Conservation (phyloP, 2,888 invertebrate genomes). For the Disparrhopalites patrizii region DNA sequence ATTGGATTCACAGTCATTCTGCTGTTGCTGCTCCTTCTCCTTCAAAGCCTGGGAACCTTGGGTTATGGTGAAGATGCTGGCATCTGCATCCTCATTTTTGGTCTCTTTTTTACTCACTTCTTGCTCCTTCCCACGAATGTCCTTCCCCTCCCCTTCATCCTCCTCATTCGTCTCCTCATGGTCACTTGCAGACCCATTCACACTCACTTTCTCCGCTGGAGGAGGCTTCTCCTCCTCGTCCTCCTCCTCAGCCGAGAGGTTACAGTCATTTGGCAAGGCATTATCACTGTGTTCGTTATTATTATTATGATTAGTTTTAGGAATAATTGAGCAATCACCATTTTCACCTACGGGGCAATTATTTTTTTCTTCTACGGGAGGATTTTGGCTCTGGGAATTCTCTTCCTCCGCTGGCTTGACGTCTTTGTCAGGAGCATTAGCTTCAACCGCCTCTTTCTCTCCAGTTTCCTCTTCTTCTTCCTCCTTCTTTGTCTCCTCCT, state of each 20-base stretch:
- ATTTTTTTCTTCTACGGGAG: slow-evolving; percentile 16
- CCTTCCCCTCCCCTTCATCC: not conserved
- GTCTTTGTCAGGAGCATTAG: slow-evolving; percentile 10
- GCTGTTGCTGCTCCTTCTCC: slow-evolving; percentile 20
- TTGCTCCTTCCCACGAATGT: slow-evolving; percentile 14
- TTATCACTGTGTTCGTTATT: slow-evolving; percentile 34
- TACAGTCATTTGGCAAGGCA: slow-evolving; percentile 34
- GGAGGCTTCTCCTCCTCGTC: too few species aligned
- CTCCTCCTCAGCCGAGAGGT: slow-evolving; percentile 15
- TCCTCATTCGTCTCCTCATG: slow-evolving; percentile 16
- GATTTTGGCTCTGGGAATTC: slow-evolving; percentile 23
- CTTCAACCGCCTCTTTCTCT: slow-evolving; percentile 17
- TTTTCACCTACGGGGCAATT: slow-evolving; percentile 25
- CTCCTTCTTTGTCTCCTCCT: slow-evolving; percentile 32
- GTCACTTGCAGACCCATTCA: slow-evolving; percentile 18
- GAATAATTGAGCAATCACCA: slow-evolving; percentile 46
- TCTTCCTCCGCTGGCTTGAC: slow-evolving; percentile 33
- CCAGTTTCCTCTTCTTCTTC: slow-evolving; percentile 9
- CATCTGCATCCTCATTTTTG: slow-evolving; percentile 8
- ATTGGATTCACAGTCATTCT: slow-evolving; percentile 33
- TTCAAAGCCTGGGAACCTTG: slow-evolving; percentile 18
- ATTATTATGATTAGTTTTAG: too few species aligned
- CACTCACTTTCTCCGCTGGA: slow-evolving; percentile 22
- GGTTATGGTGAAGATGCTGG: slow-evolving; percentile 26
- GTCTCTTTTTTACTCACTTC: slow-evolving; percentile 5